A percentile compares a stretch with the other conserved stretches of the same genome.
Evolutionary conservation across 2,113 vertebrate species (phyloP).

Genomic region (Pelusios castaneus): DNA sequence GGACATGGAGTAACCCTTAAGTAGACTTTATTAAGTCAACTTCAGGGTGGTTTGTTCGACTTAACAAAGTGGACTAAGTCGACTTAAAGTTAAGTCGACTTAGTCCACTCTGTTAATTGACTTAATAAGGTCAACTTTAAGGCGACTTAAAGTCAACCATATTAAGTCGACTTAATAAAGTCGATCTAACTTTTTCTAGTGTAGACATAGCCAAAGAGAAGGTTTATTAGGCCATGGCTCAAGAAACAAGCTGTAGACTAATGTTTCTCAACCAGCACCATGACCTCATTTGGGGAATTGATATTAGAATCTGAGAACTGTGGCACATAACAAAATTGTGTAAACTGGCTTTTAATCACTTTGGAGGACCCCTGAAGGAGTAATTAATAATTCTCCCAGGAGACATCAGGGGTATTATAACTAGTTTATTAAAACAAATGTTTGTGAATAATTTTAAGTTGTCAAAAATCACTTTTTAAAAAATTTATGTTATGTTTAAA

Average conservation of each 20-base stretch:
- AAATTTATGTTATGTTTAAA: background rate
- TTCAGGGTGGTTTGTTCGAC: no score
- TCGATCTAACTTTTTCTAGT: no score
- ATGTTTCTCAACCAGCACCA: background rate
- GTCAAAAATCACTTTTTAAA: background rate
- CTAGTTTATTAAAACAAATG: conserved; percentile 39
- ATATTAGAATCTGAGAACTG: conserved; percentile 6
- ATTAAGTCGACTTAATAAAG: no score
- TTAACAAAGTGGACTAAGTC: no score
- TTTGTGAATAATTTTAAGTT: conserved; percentile 30
- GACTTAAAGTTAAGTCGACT: no score
- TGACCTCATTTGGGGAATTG: background rate
- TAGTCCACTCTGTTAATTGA: no score
- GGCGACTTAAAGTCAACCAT: no score
- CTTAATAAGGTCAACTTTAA: no score
- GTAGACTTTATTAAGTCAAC: no score
- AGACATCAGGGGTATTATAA: background rate
- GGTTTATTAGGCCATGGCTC: background rate
- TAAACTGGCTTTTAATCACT: background rate
- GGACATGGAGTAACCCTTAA: no score
- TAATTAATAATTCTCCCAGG: background rate
- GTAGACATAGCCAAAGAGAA: no score
- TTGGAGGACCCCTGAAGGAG: background rate
- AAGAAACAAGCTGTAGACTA: background rate
- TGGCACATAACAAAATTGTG: background rate